These are phyloP conservation scores for Anser cygnoides DNA, from an alignment of 2,113 vertebrate genomes.

Conservation along the genomic window DNA sequence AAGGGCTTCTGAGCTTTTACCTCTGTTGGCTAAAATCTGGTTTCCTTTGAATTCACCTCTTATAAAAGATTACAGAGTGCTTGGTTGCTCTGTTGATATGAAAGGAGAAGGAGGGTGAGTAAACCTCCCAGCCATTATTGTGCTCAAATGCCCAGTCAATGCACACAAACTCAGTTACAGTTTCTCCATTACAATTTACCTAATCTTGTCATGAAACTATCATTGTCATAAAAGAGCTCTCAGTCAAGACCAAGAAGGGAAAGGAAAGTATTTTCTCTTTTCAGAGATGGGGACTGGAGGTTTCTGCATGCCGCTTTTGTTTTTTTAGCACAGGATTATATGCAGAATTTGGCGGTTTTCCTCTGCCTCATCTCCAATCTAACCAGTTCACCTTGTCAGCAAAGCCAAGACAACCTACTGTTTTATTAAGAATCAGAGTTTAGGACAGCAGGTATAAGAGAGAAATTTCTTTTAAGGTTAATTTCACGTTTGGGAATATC, in stretches of 20 bases:
- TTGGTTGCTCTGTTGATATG: neutral
- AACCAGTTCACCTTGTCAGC: neutral
- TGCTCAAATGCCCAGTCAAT: neutral
- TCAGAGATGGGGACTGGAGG: neutral
- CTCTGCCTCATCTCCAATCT: neutral
- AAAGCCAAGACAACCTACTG: neutral
- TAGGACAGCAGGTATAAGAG: neutral
- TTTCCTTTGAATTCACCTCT: neutral
- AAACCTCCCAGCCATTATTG: neutral
- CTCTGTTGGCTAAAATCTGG: neutral
- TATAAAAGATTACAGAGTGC: neutral
- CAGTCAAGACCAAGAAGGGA: neutral
- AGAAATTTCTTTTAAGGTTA: neutral
- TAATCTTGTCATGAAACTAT: neutral
- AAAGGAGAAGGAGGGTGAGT: neutral
- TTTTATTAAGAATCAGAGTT: neutral
- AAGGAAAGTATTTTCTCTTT: neutral
- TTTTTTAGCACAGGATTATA: neutral
- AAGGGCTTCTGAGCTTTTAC: constrained; percentile 1
- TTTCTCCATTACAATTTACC: neutral
- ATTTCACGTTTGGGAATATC: neutral
- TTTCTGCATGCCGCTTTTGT: neutral
- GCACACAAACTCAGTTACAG: accelerated
- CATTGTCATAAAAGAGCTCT: neutral
- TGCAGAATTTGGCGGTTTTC: neutral